These are phyloP conservation scores for Neoascia interrupta DNA, from an alignment of 2,888 invertebrate genomes.

Conservation along the genomic window DNA sequence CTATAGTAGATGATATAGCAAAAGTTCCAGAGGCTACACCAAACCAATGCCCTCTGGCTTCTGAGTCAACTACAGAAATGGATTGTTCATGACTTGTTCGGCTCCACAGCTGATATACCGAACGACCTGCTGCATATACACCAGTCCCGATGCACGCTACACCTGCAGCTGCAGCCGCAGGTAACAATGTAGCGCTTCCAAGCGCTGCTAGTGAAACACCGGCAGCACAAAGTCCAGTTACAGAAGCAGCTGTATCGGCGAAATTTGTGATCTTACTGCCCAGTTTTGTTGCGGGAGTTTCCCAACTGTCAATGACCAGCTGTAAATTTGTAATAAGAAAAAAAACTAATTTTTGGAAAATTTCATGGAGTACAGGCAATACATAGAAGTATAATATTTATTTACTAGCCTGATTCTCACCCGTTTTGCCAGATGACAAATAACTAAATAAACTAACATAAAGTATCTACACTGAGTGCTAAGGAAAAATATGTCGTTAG, in stretches of 20 bases:
- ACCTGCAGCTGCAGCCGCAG: slow-evolving; percentile 72
- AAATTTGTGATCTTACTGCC: slow-evolving; percentile 46
- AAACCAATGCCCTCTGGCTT: slow-evolving; percentile 75
- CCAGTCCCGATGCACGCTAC: slow-evolving; percentile 71
- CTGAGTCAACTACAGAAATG: slow-evolving; percentile 72
- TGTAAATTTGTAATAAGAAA: too few relatives aligned
- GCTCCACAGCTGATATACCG: slow-evolving; percentile 72
- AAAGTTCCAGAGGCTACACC: slow-evolving; percentile 73
- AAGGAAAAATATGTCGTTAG: too few relatives aligned
- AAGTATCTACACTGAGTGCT: too few relatives aligned
- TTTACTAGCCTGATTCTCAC: background rate
- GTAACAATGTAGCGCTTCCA: slow-evolving; percentile 72
- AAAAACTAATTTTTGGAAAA: too few relatives aligned
- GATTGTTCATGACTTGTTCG: slow-evolving; percentile 76
- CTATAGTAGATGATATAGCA: slow-evolving; percentile 74
- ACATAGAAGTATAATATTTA: background rate
- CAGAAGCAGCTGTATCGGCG: slow-evolving; percentile 71
- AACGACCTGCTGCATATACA: slow-evolving; percentile 73
- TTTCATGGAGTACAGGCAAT: too few relatives aligned
- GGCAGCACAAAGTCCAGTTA: slow-evolving; percentile 72
- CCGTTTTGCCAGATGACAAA: too few relatives aligned
- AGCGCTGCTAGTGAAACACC: slow-evolving; percentile 71
- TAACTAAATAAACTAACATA: too few relatives aligned
- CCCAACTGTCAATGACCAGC: slow-evolving; percentile 71
- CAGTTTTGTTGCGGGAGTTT: slow-evolving; percentile 73